Conservation (phyloP, 2,113 vertebrate genomes). For the Andinoacara biseriatus region DNA sequence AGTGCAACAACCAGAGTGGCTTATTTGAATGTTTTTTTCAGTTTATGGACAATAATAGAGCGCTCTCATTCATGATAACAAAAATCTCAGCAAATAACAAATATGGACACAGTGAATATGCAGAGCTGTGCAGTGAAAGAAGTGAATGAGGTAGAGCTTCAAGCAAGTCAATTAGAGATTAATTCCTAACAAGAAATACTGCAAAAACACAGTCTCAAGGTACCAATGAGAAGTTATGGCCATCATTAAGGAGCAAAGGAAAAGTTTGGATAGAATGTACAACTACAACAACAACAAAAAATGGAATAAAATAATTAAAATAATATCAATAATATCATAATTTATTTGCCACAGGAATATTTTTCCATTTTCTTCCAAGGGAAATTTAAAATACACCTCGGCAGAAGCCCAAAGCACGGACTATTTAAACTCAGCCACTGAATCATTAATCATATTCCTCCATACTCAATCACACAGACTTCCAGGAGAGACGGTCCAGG, state of each 20-base stretch:
- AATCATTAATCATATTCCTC: slow-evolving; percentile 59
- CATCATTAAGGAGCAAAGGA: slow-evolving; percentile 26
- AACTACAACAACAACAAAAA: neutral
- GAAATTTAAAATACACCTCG: slow-evolving; percentile 29
- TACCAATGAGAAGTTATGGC: slow-evolving; percentile 33
- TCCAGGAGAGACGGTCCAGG: slow-evolving; percentile 37
- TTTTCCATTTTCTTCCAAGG: neutral
- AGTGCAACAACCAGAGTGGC: neutral
- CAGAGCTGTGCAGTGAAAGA: neutral
- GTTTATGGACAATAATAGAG: neutral
- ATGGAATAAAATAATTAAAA: neutral
- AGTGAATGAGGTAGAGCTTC: neutral
- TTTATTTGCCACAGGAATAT: neutral
- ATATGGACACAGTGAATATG: neutral
- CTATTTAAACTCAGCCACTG: slow-evolving; percentile 51
- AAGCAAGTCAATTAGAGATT: neutral
- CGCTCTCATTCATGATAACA: neutral
- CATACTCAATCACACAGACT: slow-evolving; percentile 45
- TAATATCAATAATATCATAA: neutral
- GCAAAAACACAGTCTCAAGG: slow-evolving; percentile 6
- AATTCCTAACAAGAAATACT: neutral
- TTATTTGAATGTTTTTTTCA: neutral
- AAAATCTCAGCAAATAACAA: neutral
- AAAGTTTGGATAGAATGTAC: neutral
- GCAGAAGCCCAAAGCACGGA: slow-evolving; percentile 27